Conservation (phyloP, 2,797 vertebrate genomes). For the Hydrophis major region DNA sequence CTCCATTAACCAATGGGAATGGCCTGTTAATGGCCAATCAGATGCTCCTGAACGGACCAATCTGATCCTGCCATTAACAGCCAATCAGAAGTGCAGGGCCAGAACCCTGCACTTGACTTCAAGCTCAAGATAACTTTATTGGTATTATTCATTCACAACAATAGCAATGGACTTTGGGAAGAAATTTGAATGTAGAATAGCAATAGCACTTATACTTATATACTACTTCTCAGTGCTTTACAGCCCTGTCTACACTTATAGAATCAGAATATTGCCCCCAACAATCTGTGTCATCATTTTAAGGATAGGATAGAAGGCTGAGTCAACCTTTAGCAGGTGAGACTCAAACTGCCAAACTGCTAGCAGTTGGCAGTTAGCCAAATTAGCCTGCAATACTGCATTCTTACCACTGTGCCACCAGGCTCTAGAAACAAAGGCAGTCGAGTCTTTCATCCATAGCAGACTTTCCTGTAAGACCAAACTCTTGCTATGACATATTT, state of each 20-base stretch:
- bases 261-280: background rate
- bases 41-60: no score
- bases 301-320: background rate
- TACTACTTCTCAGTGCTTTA: background rate
- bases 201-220: background rate
- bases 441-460: constrained; percentile 72
- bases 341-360: background rate
- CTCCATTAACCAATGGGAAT: no score
- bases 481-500: constrained; percentile 73
- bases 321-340: background rate
- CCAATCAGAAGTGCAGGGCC: no score
- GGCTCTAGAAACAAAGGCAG: constrained; percentile 63
- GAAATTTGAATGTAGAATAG: constrained; percentile 69
- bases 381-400: background rate
- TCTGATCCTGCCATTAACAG: no score
- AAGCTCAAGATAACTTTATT: no score
- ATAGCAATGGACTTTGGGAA: constrained; percentile 67
- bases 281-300: background rate
- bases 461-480: constrained; percentile 74
- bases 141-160: no score
- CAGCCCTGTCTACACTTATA: background rate
- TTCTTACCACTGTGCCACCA: background rate
- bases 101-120: no score
- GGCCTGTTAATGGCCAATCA: no score
- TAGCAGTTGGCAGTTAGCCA: background rate